phyloP scores from a whole-genome alignment of 2,113 vertebrate species.

The Pelodiscus sinensis region DNA sequence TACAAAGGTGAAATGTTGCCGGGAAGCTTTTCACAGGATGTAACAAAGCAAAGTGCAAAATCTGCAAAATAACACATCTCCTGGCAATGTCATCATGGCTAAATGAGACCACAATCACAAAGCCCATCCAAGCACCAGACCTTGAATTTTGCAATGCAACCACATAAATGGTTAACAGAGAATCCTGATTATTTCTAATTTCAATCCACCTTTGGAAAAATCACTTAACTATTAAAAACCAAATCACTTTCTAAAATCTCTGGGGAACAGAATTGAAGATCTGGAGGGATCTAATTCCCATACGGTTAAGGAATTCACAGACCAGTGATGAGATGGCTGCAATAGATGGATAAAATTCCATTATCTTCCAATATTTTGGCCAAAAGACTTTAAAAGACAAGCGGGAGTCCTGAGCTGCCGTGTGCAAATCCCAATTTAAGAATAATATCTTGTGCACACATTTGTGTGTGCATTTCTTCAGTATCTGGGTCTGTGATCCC shows the following conservation, averaged over 20 bases:
- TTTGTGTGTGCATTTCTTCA: background rate
- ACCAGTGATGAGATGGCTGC: background rate
- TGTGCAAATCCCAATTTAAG: background rate
- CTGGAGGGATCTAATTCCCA: background rate
- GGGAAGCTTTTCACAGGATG: background rate
- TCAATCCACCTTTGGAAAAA: background rate
- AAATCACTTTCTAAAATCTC: background rate
- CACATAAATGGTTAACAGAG: background rate
- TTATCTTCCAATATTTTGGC: background rate
- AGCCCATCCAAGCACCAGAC: fast-evolving
- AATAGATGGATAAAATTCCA: background rate
- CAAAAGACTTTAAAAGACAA: background rate
- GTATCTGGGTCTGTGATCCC: background rate
- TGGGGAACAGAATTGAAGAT: conserved; percentile 27
- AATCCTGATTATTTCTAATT: fast-evolving
- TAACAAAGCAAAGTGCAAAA: background rate
- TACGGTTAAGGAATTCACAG: background rate
- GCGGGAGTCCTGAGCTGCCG: background rate
- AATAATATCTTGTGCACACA: background rate
- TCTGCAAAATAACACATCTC: background rate
- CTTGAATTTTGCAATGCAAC: background rate
- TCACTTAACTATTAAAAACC: background rate
- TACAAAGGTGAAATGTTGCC: background rate
- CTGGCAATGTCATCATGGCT: fast-evolving
- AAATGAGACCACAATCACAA: fast-evolving